Evolutionary conservation across 1,140 invertebrate genomes (phyloP), one percentile per base, ranked within the genome.

Genomic region (Homalodisca vitripennis): DNA sequence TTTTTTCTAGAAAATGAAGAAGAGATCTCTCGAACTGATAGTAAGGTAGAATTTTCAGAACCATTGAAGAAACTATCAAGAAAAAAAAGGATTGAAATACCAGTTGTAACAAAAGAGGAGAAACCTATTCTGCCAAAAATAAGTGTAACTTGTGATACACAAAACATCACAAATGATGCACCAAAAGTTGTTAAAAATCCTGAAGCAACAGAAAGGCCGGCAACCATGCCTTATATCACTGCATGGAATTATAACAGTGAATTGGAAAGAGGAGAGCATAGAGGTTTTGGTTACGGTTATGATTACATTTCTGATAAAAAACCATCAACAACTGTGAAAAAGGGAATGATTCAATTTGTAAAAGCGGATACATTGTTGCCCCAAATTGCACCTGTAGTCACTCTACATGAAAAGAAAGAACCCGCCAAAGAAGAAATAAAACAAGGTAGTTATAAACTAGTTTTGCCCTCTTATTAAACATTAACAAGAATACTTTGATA

Each of bases 351-450:
- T 55, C 72, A 75, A 68, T 82, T 82, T 76, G 70, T 79, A 0
- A 80, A 81, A 73, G 73, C 77, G 1, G 83, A 84, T 71, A 74
- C 76, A 34, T 68, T 78, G 51, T n/a, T 68, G 48, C 62, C 62
- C 20, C 31, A 32, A 24, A 64, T 1, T 41, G 32, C 20, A 64
- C 6, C 30, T 46, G 34, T n/a, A 3, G n/a, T 46, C 6, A 46
- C n/a, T 34, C 12, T 34, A 12, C 62, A 20, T 10, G 17, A 46
- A 32, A 34, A 64, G 22, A 14, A 46, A 41, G 3, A 2, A 3
- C 6, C 62, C 10, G 34, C n/a, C n/a, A n/a, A n/a, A 24, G 55
- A 60, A 60, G 29, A 12, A 60, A 3, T 27, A n/a, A 60, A 60
- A 3, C 3, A 51, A n/a, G 48, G 48, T 51, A 12, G 22, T n/a